A percentile compares a stretch with the other conserved stretches of the same genome.
phyloP scores from a whole-genome alignment of 2,113 vertebrate genomes.

The Daubentonia madagascariensis region DNA sequence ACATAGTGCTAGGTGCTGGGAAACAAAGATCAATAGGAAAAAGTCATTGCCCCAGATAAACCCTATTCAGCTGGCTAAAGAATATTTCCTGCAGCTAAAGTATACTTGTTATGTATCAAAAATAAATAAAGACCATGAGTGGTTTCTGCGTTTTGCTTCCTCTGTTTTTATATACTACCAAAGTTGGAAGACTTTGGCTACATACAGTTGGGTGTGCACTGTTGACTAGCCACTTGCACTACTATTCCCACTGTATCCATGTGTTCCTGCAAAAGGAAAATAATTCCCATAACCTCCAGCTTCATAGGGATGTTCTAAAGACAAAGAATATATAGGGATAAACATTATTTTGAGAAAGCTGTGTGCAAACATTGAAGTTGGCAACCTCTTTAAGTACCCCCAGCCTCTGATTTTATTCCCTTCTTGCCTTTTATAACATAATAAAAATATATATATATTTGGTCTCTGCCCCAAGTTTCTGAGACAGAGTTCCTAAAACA shows the following conservation, averaged over 20 bases:
- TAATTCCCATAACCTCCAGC: not conserved
- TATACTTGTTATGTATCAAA: not conserved
- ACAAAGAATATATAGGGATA: not conserved
- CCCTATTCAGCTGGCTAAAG: not conserved
- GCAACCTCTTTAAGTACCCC: not conserved
- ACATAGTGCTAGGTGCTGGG: not conserved
- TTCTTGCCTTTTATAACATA: not conserved
- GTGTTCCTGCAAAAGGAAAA: not conserved
- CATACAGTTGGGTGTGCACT: rapidly evolving
- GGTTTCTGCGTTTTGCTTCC: not conserved
- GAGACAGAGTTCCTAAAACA: not conserved
- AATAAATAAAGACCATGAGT: not conserved
- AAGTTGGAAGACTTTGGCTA: not conserved
- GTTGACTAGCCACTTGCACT: not conserved
- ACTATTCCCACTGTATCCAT: rapidly evolving
- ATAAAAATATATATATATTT: not conserved
- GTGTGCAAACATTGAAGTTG: not conserved
- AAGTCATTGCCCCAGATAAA: not conserved
- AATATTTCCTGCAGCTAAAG: not conserved
- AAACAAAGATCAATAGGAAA: not conserved
- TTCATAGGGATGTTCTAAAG: not conserved
- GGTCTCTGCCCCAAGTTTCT: not conserved
- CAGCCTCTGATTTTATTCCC: not conserved
- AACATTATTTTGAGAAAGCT: not conserved
- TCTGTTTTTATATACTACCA: not conserved